These are phyloP conservation scores for Amblyteles armatorius DNA, from an alignment of 2,888 invertebrate species.

Conservation along the genomic window DNA sequence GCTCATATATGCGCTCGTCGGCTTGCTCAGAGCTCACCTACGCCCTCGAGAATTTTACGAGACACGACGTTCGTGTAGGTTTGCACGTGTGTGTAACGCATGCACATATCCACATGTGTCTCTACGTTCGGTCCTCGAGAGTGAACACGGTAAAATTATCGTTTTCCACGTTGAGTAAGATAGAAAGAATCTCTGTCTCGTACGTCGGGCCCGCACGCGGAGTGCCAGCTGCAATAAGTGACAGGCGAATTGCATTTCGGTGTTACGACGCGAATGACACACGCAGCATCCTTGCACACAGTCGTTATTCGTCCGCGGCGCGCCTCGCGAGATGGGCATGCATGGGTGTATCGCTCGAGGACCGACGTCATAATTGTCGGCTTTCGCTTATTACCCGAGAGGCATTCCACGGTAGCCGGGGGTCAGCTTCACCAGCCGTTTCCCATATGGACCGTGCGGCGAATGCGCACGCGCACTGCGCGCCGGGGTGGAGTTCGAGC, in stretches of 20 bases:
- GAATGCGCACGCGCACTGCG: slow-evolving; percentile 17
- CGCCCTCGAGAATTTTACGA: slow-evolving; percentile 75
- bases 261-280: slow-evolving; percentile 54
- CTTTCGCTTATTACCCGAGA: slow-evolving; percentile 78
- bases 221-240: slow-evolving; percentile 50
- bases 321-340: slow-evolving; percentile 43
- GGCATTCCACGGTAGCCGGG: slow-evolving; percentile 77
- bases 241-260: slow-evolving; percentile 65
- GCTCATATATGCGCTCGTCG: slow-evolving; percentile 69
- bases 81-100: slow-evolving; percentile 39
- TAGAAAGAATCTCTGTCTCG: slow-evolving; percentile 41
- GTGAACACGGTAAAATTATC: slow-evolving; percentile 42
- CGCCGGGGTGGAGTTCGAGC: slow-evolving; percentile 70
- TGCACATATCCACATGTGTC: not conserved
- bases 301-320: slow-evolving; percentile 43
- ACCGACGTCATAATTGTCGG: slow-evolving; percentile 80
- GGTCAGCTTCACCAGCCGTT: slow-evolving; percentile 67
- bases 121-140: slow-evolving; percentile 52
- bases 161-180: slow-evolving; percentile 63
- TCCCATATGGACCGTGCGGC: slow-evolving; percentile 15
- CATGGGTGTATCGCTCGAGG: slow-evolving; percentile 20
- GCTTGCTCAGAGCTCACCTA: slow-evolving; percentile 68
- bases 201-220: slow-evolving; percentile 43
- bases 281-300: slow-evolving; percentile 14
- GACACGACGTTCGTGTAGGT: slow-evolving; percentile 62